Conservation (phyloP, 1,140 invertebrate genomes). For the Papilio machaon region DNA sequence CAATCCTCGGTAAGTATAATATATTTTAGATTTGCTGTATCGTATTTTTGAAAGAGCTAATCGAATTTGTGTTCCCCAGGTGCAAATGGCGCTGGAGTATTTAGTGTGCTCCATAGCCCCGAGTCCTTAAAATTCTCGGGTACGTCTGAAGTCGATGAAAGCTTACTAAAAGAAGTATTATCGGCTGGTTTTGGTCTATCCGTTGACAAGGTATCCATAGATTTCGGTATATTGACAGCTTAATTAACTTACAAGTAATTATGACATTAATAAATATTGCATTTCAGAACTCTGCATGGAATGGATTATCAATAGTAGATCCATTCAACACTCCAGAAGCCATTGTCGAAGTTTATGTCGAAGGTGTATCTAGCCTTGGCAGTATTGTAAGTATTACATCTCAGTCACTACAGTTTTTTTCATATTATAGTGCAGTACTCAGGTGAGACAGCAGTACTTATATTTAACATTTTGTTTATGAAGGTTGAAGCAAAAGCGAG, state of each 20-base stretch:
- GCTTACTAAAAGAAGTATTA: constrained; percentile 87
- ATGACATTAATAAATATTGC: constrained; percentile 26
- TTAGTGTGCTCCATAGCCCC: constrained; percentile 86
- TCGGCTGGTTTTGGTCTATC: constrained; percentile 87
- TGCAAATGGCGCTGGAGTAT: constrained; percentile 84
- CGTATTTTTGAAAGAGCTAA: neutral
- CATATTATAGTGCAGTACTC: neutral
- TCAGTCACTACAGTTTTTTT: constrained; percentile 6
- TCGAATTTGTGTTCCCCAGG: constrained; percentile 79
- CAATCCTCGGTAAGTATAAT: constrained; percentile 66
- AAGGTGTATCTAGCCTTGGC: constrained; percentile 84
- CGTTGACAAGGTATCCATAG: constrained; percentile 79
- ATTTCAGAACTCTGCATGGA: constrained; percentile 86
- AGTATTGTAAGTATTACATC: constrained; percentile 58
- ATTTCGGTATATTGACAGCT: neutral
- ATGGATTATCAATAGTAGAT: constrained; percentile 86
- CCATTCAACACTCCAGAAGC: constrained; percentile 91
- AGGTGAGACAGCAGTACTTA: neutral
- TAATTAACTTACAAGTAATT: neutral
- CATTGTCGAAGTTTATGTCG: constrained; percentile 87
- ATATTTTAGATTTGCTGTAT: neutral
- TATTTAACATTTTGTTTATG: constrained; percentile 42
- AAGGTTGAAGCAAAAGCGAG: constrained; percentile 79
- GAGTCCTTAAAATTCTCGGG: constrained; percentile 86
- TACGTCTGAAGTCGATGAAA: constrained; percentile 75